phyloP scores from a whole-genome alignment of 2,888 invertebrate species.

The Crossocerus cetratus region DNA sequence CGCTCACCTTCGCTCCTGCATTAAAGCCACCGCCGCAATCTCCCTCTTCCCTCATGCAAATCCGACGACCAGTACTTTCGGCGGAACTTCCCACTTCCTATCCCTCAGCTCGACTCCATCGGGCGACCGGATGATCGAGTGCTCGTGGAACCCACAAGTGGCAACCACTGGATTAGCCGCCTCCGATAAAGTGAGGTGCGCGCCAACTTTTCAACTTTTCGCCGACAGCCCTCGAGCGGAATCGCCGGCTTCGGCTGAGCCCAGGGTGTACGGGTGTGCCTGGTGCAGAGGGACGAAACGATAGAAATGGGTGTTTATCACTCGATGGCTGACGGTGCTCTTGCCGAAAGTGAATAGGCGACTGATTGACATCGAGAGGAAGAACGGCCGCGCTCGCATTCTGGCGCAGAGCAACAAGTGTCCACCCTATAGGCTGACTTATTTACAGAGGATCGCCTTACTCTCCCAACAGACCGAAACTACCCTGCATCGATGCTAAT shows the following conservation, averaged over 20 bases:
- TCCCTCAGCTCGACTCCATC: too few species aligned
- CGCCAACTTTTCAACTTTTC: background rate
- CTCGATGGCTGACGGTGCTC: background rate
- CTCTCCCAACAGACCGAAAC: background rate
- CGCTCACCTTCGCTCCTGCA: constrained; percentile 11
- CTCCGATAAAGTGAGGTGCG: background rate
- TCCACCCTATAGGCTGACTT: background rate
- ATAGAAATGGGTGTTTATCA: background rate
- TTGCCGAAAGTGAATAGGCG: background rate
- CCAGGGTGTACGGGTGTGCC: too few species aligned
- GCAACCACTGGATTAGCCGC: background rate
- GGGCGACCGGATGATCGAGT: too few species aligned
- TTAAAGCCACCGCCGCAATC: too few species aligned
- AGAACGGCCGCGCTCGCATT: background rate
- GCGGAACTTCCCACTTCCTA: too few species aligned
- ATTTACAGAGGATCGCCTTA: background rate
- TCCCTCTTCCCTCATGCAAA: too few species aligned
- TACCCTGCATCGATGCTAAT: too few species aligned
- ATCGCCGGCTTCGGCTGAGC: too few species aligned
- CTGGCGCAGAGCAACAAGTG: constrained; percentile 1
- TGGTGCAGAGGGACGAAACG: too few species aligned
- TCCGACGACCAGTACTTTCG: too few species aligned
- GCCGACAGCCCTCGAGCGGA: background rate
- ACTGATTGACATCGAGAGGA: constrained; percentile 4
- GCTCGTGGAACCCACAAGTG: too few species aligned